phyloP scores from a whole-genome alignment of 2,797 vertebrate genomes.

The Acanthis flammea region DNA sequence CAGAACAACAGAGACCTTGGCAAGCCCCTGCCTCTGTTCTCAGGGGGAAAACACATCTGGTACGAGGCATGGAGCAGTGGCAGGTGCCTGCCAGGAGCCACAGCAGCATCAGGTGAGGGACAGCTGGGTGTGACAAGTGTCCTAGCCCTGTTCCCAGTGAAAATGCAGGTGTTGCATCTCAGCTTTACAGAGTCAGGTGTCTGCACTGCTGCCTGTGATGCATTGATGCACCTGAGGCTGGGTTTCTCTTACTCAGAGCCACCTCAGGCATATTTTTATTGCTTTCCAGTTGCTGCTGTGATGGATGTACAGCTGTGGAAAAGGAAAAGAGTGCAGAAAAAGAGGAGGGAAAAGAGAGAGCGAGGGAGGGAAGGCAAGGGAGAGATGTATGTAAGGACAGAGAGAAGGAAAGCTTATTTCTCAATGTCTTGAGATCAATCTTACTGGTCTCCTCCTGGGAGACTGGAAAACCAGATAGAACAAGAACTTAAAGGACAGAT shows the following conservation, averaged over 20 bases:
- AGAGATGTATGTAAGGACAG: not conserved
- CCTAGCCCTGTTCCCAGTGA: not conserved
- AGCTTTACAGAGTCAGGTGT: not conserved
- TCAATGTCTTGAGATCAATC: not conserved
- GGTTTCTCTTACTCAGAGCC: not conserved
- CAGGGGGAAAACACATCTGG: not conserved
- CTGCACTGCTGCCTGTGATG: not conserved
- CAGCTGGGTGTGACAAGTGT: not conserved
- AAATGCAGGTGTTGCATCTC: not conserved
- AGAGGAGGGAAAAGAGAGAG: not conserved
- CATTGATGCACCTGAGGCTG: too few species aligned
- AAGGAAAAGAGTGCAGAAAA: not conserved
- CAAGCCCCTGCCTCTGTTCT: not conserved
- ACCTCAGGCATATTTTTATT: not conserved
- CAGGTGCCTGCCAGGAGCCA: not conserved
- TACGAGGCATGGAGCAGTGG: accelerated
- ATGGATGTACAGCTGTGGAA: not conserved
- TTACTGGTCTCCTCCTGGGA: not conserved
- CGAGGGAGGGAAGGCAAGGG: accelerated
- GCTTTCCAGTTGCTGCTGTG: not conserved
- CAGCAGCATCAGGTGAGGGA: not conserved
- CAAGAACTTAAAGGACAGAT: not conserved
- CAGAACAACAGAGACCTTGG: not conserved
- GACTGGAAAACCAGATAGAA: conserved; percentile 2
- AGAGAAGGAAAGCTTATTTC: not conserved